A percentile compares a stretch with the other conserved stretches of the same genome.
phyloP scores from a whole-genome alignment of 2,888 invertebrate genomes.

The Nudaria mundana region DNA sequence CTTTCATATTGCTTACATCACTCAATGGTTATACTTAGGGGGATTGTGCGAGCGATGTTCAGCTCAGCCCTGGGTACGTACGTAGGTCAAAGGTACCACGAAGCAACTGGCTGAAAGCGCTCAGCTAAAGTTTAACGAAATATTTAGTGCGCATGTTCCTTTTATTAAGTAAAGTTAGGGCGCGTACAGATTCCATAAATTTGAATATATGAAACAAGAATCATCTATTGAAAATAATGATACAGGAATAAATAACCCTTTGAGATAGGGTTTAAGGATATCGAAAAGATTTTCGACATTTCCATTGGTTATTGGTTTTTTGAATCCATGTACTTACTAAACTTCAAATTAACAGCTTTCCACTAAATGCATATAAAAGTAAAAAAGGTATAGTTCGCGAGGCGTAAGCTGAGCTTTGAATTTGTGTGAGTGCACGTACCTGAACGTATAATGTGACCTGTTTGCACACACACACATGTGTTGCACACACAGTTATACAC shows the following conservation, averaged over 20 bases:
- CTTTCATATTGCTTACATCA: slow-evolving; percentile 72
- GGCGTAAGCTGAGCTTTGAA: no score
- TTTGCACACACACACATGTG: no score
- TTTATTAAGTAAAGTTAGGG: slow-evolving; percentile 28
- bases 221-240: background rate
- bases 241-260: background rate
- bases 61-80: slow-evolving; percentile 40
- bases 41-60: slow-evolving; percentile 45
- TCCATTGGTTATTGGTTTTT: no score
- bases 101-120: slow-evolving; percentile 48
- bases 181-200: slow-evolving; percentile 27
- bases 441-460: no score
- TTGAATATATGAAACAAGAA: slow-evolving; percentile 4
- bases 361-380: no score
- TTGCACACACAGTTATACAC: no score
- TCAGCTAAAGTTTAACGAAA: slow-evolving; percentile 24
- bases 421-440: no score
- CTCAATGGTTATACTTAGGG: slow-evolving; percentile 53
- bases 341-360: no score
- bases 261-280: background rate
- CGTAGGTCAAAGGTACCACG: slow-evolving; percentile 45
- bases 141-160: slow-evolving; percentile 41
- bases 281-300: no score
- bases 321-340: no score
- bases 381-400: no score